Percentiles rank a stretch among this genome's conserved stretches.
Conservation (phyloP, 2,113 vertebrate species). For the Arizona elegans region DNA sequence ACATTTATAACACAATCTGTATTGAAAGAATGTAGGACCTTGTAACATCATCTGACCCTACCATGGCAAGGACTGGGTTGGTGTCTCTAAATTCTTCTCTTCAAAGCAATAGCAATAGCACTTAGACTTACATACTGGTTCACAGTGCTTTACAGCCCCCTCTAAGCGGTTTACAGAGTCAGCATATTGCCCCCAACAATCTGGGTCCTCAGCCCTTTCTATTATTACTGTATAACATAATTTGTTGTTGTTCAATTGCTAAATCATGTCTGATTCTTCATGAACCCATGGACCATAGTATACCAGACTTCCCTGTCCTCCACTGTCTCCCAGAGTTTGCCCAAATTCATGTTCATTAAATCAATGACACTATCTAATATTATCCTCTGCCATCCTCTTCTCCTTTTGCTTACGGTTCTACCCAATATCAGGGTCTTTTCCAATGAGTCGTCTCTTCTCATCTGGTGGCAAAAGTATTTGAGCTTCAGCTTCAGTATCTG, state of each 20-base stretch:
- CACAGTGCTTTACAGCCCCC: no score
- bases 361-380: neutral
- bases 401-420: neutral
- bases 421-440: neutral
- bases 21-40: neutral
- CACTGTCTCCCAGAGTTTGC: neutral
- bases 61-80: neutral
- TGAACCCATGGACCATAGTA: neutral
- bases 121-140: no score
- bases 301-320: neutral
- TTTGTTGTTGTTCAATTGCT: neutral
- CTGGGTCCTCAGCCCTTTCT: neutral
- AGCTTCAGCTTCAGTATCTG: neutral
- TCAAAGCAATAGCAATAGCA: neutral
- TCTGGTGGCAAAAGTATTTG: neutral
- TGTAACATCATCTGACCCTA: neutral
- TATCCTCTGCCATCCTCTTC: neutral
- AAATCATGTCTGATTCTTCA: neutral
- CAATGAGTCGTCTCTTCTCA: neutral
- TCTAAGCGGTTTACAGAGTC: no score
- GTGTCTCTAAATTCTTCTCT: neutral
- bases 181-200: no score
- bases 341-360: neutral
- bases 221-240: neutral
- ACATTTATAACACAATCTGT: neutral